These are phyloP conservation scores for Blastomussa wellsi DNA, from an alignment of 92 coral and sea anemone species.

Conservation along the genomic window DNA sequence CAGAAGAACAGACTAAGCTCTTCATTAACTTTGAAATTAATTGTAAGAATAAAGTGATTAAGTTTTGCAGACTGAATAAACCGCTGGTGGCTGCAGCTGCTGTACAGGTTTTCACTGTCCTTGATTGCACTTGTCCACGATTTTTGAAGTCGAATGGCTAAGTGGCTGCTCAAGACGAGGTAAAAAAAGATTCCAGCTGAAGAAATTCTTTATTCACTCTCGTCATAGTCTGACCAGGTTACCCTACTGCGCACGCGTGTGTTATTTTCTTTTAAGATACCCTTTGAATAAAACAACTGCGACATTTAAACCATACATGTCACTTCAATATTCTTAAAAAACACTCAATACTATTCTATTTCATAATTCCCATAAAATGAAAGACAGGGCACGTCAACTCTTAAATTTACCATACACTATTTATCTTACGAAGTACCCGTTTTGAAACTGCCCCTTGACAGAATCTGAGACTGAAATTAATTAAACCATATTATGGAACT, in stretches of 20 bases:
- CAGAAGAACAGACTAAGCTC: slow-evolving; percentile 12
- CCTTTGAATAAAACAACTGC: background rate
- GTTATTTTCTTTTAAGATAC: background rate
- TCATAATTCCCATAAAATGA: background rate
- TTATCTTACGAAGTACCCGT: background rate
- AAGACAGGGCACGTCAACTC: background rate
- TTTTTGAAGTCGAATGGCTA: background rate
- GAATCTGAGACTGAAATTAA: background rate
- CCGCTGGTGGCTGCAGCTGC: slow-evolving; percentile 7
- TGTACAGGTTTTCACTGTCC: background rate
- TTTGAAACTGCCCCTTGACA: background rate
- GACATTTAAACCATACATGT: background rate
- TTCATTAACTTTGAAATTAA: slow-evolving; percentile 36
- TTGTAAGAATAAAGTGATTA: slow-evolving; percentile 21
- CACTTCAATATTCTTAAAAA: background rate
- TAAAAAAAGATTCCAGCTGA: background rate
- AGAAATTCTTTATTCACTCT: background rate
- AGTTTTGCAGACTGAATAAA: slow-evolving; percentile 17
- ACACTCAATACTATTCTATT: background rate
- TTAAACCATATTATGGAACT: background rate
- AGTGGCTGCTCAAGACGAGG: background rate
- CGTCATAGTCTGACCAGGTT: background rate
- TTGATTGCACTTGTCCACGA: background rate
- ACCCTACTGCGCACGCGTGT: slow-evolving; percentile 1
- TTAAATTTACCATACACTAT: background rate